phyloP scores from a whole-genome alignment of 1,140 invertebrate genomes.

The Drosophila mayri region DNA sequence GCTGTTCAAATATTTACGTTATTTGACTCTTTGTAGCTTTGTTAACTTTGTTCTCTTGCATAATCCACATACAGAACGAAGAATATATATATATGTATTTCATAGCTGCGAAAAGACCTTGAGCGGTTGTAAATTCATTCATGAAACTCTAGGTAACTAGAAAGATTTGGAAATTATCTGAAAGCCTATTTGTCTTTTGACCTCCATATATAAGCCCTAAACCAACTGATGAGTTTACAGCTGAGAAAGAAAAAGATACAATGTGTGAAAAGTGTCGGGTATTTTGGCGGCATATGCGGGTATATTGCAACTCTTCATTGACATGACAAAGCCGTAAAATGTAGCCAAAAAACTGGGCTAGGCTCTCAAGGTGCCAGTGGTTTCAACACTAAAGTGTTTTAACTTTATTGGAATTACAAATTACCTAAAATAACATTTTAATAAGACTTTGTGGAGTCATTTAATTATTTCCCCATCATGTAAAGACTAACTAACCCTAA shows the following conservation, averaged over 20 bases:
- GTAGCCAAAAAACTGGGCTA: constrained; percentile 63
- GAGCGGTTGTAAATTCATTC: constrained; percentile 52
- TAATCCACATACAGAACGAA: constrained; percentile 23
- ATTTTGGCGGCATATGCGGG: constrained; percentile 59
- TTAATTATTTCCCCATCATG: background rate
- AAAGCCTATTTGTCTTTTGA: constrained; percentile 40
- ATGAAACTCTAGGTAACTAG: constrained; percentile 28
- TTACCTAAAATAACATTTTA: background rate
- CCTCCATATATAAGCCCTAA: constrained; percentile 25
- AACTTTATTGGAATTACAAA: background rate
- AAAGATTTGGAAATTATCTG: constrained; percentile 28
- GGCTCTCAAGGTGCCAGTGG: constrained; percentile 40
- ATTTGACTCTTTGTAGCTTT: constrained; percentile 16
- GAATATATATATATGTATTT: constrained; percentile 26
- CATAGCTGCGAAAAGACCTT: constrained; percentile 38
- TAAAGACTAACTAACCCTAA: background rate
- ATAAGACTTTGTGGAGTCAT: background rate
- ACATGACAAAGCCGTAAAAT: constrained; percentile 61
- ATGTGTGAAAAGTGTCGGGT: constrained; percentile 71
- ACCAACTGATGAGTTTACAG: constrained; percentile 18
- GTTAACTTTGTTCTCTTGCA: constrained; percentile 23
- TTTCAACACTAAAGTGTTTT: background rate
- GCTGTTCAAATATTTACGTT: constrained; percentile 31
- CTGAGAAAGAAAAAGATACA: constrained; percentile 11
- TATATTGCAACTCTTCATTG: constrained; percentile 66